Evolutionary conservation across 2,888 invertebrate genomes (phyloP), one percentile per base, ranked within the genome.

Genomic region (Euplagia quadripunctaria): DNA sequence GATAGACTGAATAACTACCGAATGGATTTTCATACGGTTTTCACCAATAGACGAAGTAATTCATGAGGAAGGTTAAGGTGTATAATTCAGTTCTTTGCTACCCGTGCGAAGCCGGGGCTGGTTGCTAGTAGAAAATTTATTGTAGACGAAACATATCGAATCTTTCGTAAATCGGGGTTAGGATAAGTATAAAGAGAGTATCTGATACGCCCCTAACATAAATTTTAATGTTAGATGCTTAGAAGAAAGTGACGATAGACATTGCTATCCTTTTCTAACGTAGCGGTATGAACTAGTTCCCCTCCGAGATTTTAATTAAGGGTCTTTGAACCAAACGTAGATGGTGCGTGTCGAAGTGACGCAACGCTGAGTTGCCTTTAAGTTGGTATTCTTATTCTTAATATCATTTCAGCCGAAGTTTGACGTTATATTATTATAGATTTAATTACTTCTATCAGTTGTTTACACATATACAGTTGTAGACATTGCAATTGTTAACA

Each of bases 321-420:
- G 90, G 90, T 91, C 90, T 90, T 89, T 92, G 91, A 91, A 91
- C 91, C 84, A 86, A 77, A 79, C 73, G 78, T 79, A 79, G 81
- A 81, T 88, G 88, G 83, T 85, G 87, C 88, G 88, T 87, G 78
- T 83, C 86, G 81, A 68, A 70, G 79, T 86, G 85, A 85, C 85
- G 87, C 79, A 84, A 88, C 81, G 70, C 68, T 77, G 74, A 80
- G 73, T 69, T 68, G 55, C 72, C 72, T 66, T 79, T 77, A 82
- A 81, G 79, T 79, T 82, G 79, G 70, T 70, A 69, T 74, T 76
- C 68, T 79, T 77, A 68, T 43, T 68, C 41, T 68, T n/a, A 52
- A 68, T 68, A n/a, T 68, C 71, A 72, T 61, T 75, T 70, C 70
- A 66, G 72, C 72, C 64, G 69, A 64, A 64, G n/a, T 66, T 43